phyloP scores from a whole-genome alignment of 2,888 invertebrate species.

The Frankliniella intonsa region DNA sequence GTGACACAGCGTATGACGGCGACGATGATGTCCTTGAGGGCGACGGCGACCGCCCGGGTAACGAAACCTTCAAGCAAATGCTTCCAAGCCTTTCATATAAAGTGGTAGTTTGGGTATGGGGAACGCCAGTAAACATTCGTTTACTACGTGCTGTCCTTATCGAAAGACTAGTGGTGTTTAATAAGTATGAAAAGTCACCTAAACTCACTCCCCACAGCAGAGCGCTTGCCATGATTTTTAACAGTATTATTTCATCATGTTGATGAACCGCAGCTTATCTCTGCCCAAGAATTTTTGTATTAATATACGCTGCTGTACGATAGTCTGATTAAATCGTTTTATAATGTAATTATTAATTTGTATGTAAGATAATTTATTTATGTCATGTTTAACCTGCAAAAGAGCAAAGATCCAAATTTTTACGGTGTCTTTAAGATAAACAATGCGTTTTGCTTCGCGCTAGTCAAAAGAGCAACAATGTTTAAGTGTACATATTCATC shows the following conservation, averaged over 20 bases:
- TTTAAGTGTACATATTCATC: not conserved
- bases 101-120: too few relatives aligned
- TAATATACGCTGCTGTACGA: conserved; percentile 8
- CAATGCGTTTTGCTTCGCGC: conserved; percentile 8
- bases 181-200: too few relatives aligned
- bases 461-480: conserved; percentile 24
- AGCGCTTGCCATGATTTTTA: not conserved
- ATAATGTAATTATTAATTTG: not conserved
- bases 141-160: too few relatives aligned
- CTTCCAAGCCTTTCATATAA: too few relatives aligned
- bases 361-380: conserved; percentile 24
- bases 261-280: not conserved
- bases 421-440: not conserved
- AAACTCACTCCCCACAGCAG: too few relatives aligned
- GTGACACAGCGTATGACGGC: too few relatives aligned
- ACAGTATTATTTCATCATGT: not conserved
- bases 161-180: too few relatives aligned
- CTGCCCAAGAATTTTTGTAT: not conserved
- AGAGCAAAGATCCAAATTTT: not conserved
- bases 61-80: too few relatives aligned
- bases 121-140: too few relatives aligned
- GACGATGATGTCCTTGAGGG: too few relatives aligned
- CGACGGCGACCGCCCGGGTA: too few relatives aligned
- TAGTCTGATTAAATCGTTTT: conserved; percentile 18
- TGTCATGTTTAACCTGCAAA: not conserved